Evolutionary conservation across 2,888 invertebrate species (phyloP).

Genomic region (Mimachlamys varia): DNA sequence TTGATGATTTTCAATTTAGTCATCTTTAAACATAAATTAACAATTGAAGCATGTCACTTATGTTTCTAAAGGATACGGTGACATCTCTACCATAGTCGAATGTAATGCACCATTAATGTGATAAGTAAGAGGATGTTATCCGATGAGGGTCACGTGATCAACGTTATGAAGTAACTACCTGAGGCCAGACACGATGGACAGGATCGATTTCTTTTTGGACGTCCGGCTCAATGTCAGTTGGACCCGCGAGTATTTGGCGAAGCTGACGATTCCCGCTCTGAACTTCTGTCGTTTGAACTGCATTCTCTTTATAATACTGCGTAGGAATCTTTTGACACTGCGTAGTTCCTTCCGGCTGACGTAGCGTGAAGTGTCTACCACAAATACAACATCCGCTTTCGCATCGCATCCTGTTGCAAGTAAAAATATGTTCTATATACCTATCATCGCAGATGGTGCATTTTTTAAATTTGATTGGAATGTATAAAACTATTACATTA

Average conservation of each 20-base stretch:
- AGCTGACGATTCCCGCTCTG: constrained; percentile 74
- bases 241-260: constrained; percentile 65
- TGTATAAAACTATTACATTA: too few relatives aligned
- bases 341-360: constrained; percentile 69
- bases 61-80: too few relatives aligned
- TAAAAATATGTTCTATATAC: background rate
- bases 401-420: constrained; percentile 65
- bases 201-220: constrained; percentile 64
- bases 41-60: too few relatives aligned
- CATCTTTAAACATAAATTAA: too few relatives aligned
- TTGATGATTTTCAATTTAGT: too few relatives aligned
- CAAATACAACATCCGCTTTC: constrained; percentile 74
- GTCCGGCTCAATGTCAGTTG: constrained; percentile 64
- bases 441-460: too few relatives aligned
- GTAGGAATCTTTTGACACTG: constrained; percentile 69
- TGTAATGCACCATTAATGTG: too few relatives aligned
- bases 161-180: constrained; percentile 58
- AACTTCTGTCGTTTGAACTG: constrained; percentile 70
- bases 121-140: too few relatives aligned
- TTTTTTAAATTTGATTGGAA: too few relatives aligned
- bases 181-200: constrained; percentile 67
- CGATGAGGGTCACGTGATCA: too few relatives aligned
- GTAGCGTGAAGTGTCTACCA: constrained; percentile 76
- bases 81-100: too few relatives aligned
- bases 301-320: constrained; percentile 71